Evolutionary conservation across 1,140 invertebrate genomes (phyloP).

Genomic region (Oscheius sp.): DNA sequence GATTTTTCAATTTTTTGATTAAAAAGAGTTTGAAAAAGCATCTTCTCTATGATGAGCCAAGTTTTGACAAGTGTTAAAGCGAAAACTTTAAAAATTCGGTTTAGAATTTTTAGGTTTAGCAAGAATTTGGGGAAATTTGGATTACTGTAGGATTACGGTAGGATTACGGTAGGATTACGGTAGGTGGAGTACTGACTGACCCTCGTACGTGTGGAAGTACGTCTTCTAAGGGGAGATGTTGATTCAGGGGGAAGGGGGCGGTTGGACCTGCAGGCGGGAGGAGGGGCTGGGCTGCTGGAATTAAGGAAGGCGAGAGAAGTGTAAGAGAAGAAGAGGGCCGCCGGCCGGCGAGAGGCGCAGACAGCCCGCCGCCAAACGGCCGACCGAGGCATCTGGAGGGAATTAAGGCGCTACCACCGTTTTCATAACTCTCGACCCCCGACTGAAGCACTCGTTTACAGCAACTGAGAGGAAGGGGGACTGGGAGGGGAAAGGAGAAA

Average conservation of each 20-base stretch:
- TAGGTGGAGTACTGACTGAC: not conserved
- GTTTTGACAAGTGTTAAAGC: no score
- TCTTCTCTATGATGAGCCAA: no score
- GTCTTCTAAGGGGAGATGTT: not conserved
- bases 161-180: not conserved
- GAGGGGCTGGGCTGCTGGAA: not conserved
- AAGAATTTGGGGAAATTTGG: not conserved
- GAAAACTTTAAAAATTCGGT: no score
- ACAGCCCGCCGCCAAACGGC: not conserved
- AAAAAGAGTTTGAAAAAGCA: no score
- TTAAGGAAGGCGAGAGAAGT: conserved; percentile 2
- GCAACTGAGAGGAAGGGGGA: not conserved
- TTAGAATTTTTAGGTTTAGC: no score
- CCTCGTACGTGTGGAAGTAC: not conserved
- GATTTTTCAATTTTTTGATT: no score
- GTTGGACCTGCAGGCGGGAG: not conserved
- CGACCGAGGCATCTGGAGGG: not conserved
- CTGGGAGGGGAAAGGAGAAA: no score
- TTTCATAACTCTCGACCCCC: no score
- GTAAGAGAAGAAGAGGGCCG: conserved; percentile 8
- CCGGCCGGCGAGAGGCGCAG: not conserved
- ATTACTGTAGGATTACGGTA: not conserved
- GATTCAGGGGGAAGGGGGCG: not conserved
- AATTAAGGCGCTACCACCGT: conserved; percentile 1
- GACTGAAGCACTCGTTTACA: no score